These are phyloP conservation scores for Channa maculata DNA, from an alignment of 2,113 vertebrate species.

Conservation along the genomic window DNA sequence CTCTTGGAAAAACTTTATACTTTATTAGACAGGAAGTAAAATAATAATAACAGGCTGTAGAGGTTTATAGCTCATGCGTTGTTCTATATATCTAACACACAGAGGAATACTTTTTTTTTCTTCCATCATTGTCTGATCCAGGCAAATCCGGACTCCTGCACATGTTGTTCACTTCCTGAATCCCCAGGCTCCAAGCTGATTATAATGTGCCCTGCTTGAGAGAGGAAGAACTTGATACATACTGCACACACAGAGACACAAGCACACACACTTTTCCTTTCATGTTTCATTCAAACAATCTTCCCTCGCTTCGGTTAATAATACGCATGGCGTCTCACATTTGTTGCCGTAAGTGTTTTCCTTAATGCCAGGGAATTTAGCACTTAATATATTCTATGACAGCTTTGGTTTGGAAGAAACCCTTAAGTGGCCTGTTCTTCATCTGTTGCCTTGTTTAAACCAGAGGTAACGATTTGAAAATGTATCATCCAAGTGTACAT, in stretches of 20 bases:
- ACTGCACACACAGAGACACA: slow-evolving; percentile 4
- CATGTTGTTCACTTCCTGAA: slow-evolving; percentile 47
- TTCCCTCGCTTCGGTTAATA: slow-evolving; percentile 27
- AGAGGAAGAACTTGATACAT: slow-evolving; percentile 36
- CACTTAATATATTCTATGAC: neutral
- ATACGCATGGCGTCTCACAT: slow-evolving; percentile 28
- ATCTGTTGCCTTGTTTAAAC: slow-evolving; percentile 17
- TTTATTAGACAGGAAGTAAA: slow-evolving; percentile 24
- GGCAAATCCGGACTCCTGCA: slow-evolving; percentile 47
- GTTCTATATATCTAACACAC: slow-evolving; percentile 31
- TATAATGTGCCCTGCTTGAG: slow-evolving; percentile 43
- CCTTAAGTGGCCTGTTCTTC: slow-evolving; percentile 26
- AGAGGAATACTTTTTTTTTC: slow-evolving; percentile 11
- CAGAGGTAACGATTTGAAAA: slow-evolving; percentile 2
- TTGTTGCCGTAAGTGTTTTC: slow-evolving; percentile 33
- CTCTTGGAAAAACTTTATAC: neutral
- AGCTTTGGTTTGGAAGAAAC: slow-evolving; percentile 16
- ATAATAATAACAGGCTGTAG: neutral
- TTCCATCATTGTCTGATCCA: slow-evolving; percentile 33
- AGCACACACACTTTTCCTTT: slow-evolving; percentile 41
- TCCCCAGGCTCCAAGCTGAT: slow-evolving; percentile 55
- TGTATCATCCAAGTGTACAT: neutral
- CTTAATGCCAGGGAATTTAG: slow-evolving; percentile 21
- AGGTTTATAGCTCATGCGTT: slow-evolving; percentile 31
- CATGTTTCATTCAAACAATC: slow-evolving; percentile 33